Evolutionary conservation across 2,113 vertebrate species (phyloP), one percentile per base, ranked within the genome.

Genomic region (Zosterops lateralis): DNA sequence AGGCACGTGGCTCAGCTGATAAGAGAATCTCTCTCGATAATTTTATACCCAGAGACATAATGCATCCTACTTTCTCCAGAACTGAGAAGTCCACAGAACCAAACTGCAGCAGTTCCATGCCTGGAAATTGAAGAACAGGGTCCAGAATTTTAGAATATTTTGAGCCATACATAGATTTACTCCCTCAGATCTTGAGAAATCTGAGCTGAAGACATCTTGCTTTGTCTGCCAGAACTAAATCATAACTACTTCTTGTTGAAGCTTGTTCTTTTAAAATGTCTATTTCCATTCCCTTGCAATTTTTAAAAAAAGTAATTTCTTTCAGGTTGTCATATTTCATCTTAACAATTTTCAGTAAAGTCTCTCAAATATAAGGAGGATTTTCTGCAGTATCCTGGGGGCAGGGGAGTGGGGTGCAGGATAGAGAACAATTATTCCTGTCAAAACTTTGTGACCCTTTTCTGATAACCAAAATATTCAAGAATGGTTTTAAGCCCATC

Each of bases 301-400:
- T 93, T 58, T 42, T 21, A 44, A 73, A 83, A 81, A 93, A 10
- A 68, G 12, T 9, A 77, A 64, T 74, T 93, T 74, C 25, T 88
- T 81, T 93, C 31, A 84, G 47, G 31, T 86, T 90, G 65, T 78
- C 76, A 53, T 84, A 89, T 89, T 92, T 94, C 32, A 71, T 87
- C 53, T 61, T n/a, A 67, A 45, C 2, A n/a, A 77, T 68, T 84
- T 92, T 81, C 74, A 53, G 48, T 72, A 75, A 89, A 82, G 17
- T 74, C 28, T 72, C 74, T 84, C 64, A 51, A 45, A 40, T 60
- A 84, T 20, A 32, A 70, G 36, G 36, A 68, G 10, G 7, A 5
- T 24, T 42, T 84, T 74, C 26, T 29, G 34, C 29, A 44, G 1
- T 62, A 31, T 56, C 53, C 73, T 32, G 14, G 29, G 24, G 31